These are phyloP conservation scores for Excalfactoria chinensis DNA, from an alignment of 2,113 vertebrate species.

Conservation along the genomic window DNA sequence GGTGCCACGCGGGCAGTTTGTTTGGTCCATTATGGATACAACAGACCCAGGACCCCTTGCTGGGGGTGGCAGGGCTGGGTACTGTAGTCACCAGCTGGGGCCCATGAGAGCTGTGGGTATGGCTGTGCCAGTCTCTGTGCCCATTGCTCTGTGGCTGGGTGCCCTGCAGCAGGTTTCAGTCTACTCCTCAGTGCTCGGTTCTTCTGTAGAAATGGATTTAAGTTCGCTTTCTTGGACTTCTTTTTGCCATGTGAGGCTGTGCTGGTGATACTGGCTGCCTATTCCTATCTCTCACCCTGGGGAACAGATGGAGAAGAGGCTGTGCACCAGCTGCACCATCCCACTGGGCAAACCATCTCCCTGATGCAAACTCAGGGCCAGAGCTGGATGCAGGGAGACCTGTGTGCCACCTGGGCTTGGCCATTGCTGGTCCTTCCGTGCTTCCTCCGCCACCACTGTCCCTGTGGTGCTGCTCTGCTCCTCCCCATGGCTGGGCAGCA, in stretches of 20 bases:
- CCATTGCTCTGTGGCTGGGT: no score
- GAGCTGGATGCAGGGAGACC: background rate
- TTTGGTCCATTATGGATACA: background rate
- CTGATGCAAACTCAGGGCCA: conserved; percentile 2
- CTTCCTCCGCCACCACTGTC: background rate
- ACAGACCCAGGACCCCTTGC: background rate
- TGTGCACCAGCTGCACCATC: background rate
- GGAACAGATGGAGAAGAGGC: background rate
- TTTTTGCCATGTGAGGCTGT: background rate
- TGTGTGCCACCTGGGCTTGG: background rate
- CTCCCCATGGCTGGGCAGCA: background rate
- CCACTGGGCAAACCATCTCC: background rate
- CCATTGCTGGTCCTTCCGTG: background rate
- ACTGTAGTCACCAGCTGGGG: accelerated
- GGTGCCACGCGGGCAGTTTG: background rate
- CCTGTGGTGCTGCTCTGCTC: background rate
- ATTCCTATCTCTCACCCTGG: background rate
- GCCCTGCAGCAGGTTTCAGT: background rate
- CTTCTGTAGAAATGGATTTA: background rate
- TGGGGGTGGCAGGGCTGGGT: background rate
- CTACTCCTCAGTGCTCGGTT: background rate
- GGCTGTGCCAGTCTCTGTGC: accelerated
- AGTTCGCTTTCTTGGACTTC: background rate
- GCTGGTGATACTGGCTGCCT: background rate
- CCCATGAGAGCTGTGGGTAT: accelerated